Conservation (phyloP, 2,888 invertebrate species). For the Amphipoea lucens region DNA sequence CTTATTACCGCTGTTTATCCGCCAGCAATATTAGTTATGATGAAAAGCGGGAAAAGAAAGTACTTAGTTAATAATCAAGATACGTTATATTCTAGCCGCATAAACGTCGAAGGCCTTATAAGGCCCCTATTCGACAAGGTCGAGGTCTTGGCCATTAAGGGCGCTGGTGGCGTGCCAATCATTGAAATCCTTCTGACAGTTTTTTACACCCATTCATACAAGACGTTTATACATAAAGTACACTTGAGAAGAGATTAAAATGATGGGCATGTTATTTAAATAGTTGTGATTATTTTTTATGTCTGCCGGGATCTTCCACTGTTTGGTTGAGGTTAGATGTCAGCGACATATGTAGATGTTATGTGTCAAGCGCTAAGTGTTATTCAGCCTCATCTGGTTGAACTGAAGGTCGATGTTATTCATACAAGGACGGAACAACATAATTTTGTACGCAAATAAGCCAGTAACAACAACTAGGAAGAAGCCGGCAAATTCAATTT, state of each 20-base stretch:
- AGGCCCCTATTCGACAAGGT: conserved; percentile 54
- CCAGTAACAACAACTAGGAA: conserved; percentile 19
- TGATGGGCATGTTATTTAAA: conserved; percentile 55
- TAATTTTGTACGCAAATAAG: not conserved
- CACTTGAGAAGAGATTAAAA: conserved; percentile 46
- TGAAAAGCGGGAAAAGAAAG: conserved; percentile 41
- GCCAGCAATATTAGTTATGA: conserved; percentile 5
- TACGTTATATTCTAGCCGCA: conserved; percentile 33
- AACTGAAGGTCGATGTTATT: not conserved
- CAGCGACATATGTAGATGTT: not conserved
- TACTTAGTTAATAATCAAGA: conserved; percentile 14
- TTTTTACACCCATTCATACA: conserved; percentile 38
- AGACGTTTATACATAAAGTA: conserved; percentile 51
- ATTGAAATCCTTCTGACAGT: conserved; percentile 47
- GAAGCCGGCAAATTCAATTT: conserved; percentile 45
- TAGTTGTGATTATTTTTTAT: conserved; percentile 50
- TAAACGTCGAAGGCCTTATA: conserved; percentile 30
- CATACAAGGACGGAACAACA: not conserved
- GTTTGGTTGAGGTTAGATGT: not conserved
- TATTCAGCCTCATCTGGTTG: not conserved
- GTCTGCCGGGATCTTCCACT: conserved; percentile 5
- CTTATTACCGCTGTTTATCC: conserved; percentile 19
- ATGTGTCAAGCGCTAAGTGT: not conserved
- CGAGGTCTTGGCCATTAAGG: conserved; percentile 46
- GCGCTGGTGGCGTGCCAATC: conserved; percentile 34